Evolutionary conservation across 2,888 invertebrate species (phyloP), one percentile per base, ranked within the genome.

Genomic region (Dioctria linearis): DNA sequence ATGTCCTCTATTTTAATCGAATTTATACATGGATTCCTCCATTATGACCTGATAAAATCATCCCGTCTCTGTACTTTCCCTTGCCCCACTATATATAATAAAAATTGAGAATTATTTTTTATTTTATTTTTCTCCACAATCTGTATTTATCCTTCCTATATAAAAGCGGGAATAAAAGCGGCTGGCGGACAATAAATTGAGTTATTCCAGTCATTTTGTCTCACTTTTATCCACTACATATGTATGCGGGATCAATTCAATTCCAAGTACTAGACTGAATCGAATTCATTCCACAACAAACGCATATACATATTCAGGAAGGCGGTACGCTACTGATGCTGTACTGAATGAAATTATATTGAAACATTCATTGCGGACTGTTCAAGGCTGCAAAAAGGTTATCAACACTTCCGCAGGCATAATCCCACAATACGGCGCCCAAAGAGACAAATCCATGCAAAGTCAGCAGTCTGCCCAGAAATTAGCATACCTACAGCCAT

Each of bases 391-490:
- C 73, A 76, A 76, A 76, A 61, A 63, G 63, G 63, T 76, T 76
- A 76, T 76, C 63, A 63, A 63, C 76, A 76, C 63, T 76, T 76
- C 76, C 76, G 61, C 76, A 76, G 63, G 49, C 63, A 63, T 76
- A 76, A 63, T 76, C 63, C 76, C 37, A 46, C 63, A 63, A 63
- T 63, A 63, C 76, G 63, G 63, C 46, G 25, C 25, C 63, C 63
- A 25, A 40, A 37, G 49, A 76, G 76, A 76, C 76, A 76, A 76
- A 76, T 76, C 63, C 76, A 63, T 63, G 63, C 63, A 76, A 63
- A 76, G 76, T 76, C 76, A 76, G 73, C 76, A 76, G 76, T 76
- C 76, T 73, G 76, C 51, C 46, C 63, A 76, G 63, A 76, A 76
- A 76, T 76, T 76, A 76, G 76, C 76, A 76, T 76, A 25, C 25